Evolutionary conservation across 2,113 vertebrate genomes (phyloP), one percentile per base, ranked within the genome.

Genomic region (Peromyscus polionotus): DNA sequence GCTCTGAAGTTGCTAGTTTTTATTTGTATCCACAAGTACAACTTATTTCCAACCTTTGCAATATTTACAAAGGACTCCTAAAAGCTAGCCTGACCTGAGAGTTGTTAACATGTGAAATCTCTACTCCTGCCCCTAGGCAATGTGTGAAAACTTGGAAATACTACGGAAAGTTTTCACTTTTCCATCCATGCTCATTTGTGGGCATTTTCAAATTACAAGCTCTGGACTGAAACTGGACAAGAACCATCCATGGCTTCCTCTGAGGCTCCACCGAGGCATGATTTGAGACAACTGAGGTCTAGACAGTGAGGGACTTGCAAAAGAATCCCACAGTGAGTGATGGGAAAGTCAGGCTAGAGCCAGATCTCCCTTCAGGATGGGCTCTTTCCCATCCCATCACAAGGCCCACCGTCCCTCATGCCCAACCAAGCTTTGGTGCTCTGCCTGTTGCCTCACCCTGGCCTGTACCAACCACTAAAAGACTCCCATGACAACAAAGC

Each of bases 51-150:
- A 31, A 77, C 22, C 51, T 92, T 87, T 77, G 51, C 19, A 39
- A 28, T 72, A 63, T 96, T 94, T 88, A 80, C 36, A 70, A 86
- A 81, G 20, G 28, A 79, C 16, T 80, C 48, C 95, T 88, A 65
- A 76, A 90, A n/a, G 68, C 24, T 51, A 42, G 39, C 70, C 36
- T 36, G 65, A 84, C 22, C 72, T 19, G 70, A 54, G 70, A 67
- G 59, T 57, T 86, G 67, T 48, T 45, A 51, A 19, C 7, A 33
- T 16, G 22, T 57, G n/a, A 75, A 42, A 17, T 22, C 70, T 42
- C 5, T 68, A 22, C 13, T 19, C 48, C 36, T 5, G 7, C 33
- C 20, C 63, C 61, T 22, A 31, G 45, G n/a, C 17, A 68, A 36
- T 10, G 1, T 36, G 24, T 12, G 28, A n/a, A 83, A 90, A 63